These are phyloP conservation scores for Tokudaia muenninki DNA, from an alignment of 2,797 vertebrate species.

Conservation along the genomic window DNA sequence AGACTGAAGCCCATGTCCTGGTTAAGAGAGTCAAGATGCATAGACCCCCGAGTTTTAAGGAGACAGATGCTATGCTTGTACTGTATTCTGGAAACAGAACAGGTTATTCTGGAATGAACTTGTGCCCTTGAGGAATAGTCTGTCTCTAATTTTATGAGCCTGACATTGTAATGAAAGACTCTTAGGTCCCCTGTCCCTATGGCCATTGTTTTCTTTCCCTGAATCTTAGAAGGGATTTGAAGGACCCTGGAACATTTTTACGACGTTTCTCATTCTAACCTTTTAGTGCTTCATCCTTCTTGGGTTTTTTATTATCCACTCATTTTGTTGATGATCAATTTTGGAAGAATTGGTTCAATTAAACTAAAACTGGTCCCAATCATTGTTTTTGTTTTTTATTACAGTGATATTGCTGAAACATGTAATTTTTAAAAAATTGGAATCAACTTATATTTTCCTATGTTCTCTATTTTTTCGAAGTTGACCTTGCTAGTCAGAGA, in stretches of 20 bases:
- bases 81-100: constrained; percentile 33
- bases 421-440: background rate
- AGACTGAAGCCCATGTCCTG: background rate
- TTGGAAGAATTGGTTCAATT: background rate
- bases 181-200: background rate
- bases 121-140: background rate
- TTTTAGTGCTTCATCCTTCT: background rate
- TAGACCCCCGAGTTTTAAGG: background rate
- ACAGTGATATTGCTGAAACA: background rate
- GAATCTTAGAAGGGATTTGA: background rate
- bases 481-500: background rate
- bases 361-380: background rate
- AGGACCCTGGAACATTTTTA: background rate
- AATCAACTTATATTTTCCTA: background rate
- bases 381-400: background rate
- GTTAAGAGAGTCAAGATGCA: background rate
- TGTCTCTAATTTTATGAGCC: background rate
- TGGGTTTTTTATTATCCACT: background rate
- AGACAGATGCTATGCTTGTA: background rate
- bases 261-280: background rate
- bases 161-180: constrained; percentile 27
- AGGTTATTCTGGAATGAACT: background rate
- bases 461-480: constrained; percentile 21
- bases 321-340: background rate
- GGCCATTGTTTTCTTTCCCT: constrained; percentile 20